These are phyloP conservation scores for Rhinopomastus cyanomelas DNA, from an alignment of 2,113 vertebrate genomes.

Conservation along the genomic window DNA sequence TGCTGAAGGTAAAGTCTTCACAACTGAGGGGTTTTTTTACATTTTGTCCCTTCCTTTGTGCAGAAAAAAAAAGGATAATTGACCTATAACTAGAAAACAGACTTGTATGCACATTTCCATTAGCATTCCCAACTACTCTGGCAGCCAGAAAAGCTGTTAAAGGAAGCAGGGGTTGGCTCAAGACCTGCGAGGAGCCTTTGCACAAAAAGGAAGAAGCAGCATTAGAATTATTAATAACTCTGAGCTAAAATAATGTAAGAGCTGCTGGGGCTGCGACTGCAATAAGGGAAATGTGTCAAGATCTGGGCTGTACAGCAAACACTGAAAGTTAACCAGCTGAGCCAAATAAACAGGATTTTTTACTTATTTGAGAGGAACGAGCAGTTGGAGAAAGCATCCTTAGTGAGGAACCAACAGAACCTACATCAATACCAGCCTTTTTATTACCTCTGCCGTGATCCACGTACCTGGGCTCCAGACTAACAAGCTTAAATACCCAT, in stretches of 20 bases:
- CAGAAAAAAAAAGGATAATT: background rate
- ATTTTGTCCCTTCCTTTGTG: background rate
- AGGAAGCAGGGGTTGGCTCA: background rate
- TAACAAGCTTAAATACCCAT: background rate
- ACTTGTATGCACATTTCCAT: background rate
- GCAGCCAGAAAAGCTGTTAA: background rate
- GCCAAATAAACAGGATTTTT: background rate
- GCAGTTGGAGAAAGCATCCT: background rate
- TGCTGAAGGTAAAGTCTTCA: conserved; percentile 37
- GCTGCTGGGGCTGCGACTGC: background rate
- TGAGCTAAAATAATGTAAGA: background rate
- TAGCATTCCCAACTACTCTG: background rate
- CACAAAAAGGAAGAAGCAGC: background rate
- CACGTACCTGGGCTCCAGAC: background rate
- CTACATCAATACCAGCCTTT: background rate
- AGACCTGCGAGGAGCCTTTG: background rate
- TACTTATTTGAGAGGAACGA: background rate
- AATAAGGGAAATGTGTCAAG: background rate
- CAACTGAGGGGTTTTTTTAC: background rate
- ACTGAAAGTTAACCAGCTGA: background rate
- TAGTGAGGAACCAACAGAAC: background rate
- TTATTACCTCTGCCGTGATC: background rate
- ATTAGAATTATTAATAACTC: background rate
- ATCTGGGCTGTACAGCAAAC: background rate
- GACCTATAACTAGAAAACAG: background rate